These are phyloP conservation scores for Zaprionus taronus DNA, from an alignment of 1,140 invertebrate genomes.

Conservation along the genomic window DNA sequence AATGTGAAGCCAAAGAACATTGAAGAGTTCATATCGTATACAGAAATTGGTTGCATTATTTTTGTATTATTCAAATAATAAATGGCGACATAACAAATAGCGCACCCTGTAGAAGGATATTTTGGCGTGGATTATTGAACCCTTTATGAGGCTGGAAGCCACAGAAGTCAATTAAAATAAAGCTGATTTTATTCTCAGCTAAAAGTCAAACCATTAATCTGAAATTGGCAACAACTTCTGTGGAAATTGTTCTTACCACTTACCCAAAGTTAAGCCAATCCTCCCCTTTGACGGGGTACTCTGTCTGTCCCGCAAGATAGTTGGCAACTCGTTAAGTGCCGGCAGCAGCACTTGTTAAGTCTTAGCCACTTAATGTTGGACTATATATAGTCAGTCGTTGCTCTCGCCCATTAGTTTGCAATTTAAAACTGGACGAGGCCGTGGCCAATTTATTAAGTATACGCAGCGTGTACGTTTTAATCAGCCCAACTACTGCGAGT, in stretches of 20 bases:
- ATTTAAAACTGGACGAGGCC: background rate
- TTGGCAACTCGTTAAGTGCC: conserved; percentile 4
- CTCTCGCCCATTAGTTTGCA: conserved; percentile 4
- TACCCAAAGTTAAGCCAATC: background rate
- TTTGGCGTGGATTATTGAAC: no score
- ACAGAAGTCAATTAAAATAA: conserved; percentile 1
- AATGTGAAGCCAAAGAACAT: no score
- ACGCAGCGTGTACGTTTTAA: conserved; percentile 47
- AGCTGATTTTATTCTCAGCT: background rate
- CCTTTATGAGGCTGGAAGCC: background rate
- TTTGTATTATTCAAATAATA: no score
- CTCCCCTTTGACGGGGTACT: background rate
- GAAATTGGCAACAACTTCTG: background rate
- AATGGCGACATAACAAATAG: no score
- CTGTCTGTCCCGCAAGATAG: background rate
- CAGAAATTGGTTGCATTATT: no score
- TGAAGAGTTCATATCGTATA: no score
- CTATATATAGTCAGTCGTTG: background rate
- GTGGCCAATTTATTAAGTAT: conserved; percentile 40
- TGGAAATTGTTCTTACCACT: background rate
- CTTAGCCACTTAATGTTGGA: background rate
- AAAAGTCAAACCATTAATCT: background rate
- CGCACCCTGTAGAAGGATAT: no score
- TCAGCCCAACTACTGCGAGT: conserved; percentile 14
- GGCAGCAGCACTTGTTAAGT: background rate